Evolutionary conservation across 2,888 invertebrate genomes (phyloP), one percentile per base, ranked within the genome.

Genomic region (Encarsia formosa): DNA sequence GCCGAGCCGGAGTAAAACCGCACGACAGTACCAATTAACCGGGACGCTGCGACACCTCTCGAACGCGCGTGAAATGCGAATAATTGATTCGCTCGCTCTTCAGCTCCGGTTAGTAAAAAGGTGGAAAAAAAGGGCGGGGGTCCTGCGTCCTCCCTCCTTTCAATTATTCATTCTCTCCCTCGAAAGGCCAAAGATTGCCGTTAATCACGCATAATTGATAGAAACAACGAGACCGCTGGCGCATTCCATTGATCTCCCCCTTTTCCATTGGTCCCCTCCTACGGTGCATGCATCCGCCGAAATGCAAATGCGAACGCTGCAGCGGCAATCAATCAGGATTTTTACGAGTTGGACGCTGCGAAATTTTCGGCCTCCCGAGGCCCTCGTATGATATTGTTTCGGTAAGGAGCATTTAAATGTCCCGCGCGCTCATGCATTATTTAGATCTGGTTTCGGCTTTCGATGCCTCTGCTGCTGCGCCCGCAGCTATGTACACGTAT

Each of bases 401-500:
- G 56, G 49, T 54, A 61, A 63, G 61, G 59, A 62, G 63, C 60
- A 66, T 68, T 66, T 65, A 67, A 66, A 67, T 66, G 65, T 66
- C 60, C 61, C 65, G 63, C 63, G 63, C 66, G 63, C 64, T 68
- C 66, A 66, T 68, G 68, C 68, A 68, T 68, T 68, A 68, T 68
- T 68, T 67, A 68, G 66, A 23, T 23, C 39, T 4, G 16, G 39
- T 4, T 16, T 35, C 35, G 16, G 16, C 16, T 35, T 18, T n/a
- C 35, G 35, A n/a, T 9, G n/a, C 35, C 35, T 1, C 35, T 4
- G 35, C 35, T 9, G 35, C 35, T 4, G 35, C 35, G 5, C 6
- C 26, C 6, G 26, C 26, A 26, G 26, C 26, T 26, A n/a, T n/a
- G n/a, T n/a, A n/a, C n/a, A n/a, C n/a, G n/a, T n/a, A n/a, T n/a